These are phyloP conservation scores for Ceratothoa steindachneri DNA, from an alignment of 2,888 invertebrate genomes.

Conservation along the genomic window DNA sequence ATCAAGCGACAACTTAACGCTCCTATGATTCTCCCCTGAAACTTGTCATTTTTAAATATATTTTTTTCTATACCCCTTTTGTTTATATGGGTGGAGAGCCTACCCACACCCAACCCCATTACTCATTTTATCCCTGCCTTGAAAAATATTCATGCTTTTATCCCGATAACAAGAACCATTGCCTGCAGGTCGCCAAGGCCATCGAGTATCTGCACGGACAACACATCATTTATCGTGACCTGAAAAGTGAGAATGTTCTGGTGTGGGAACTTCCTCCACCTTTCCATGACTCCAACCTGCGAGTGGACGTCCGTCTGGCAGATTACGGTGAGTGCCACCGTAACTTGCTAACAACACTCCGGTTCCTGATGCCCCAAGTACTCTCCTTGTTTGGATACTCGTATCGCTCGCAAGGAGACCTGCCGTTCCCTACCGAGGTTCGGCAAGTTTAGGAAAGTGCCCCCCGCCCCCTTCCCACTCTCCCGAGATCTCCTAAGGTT, in stretches of 20 bases:
- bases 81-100: too few species aligned
- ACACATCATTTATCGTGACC: slow-evolving; percentile 85
- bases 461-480: background rate
- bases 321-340: slow-evolving; percentile 74
- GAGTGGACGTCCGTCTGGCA: slow-evolving; percentile 84
- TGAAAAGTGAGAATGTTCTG: slow-evolving; percentile 94
- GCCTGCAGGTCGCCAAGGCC: slow-evolving; percentile 82
- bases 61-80: too few species aligned
- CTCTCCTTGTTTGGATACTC: background rate
- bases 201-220: slow-evolving; percentile 90
- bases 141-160: too few species aligned
- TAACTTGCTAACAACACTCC: background rate
- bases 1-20: too few species aligned
- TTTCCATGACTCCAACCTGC: slow-evolving; percentile 54
- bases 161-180: too few species aligned
- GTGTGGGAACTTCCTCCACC: slow-evolving; percentile 94
- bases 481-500: background rate
- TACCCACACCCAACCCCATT: too few species aligned
- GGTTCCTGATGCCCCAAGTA: background rate
- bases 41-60: too few species aligned
- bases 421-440: background rate
- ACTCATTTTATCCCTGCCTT: too few species aligned
- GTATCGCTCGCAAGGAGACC: background rate
- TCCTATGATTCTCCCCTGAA: too few species aligned
- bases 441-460: background rate